Percentiles rank a stretch among this genome's conserved stretches.
phyloP scores from a whole-genome alignment of 2,888 invertebrate genomes.

The Nysson spinosus region DNA sequence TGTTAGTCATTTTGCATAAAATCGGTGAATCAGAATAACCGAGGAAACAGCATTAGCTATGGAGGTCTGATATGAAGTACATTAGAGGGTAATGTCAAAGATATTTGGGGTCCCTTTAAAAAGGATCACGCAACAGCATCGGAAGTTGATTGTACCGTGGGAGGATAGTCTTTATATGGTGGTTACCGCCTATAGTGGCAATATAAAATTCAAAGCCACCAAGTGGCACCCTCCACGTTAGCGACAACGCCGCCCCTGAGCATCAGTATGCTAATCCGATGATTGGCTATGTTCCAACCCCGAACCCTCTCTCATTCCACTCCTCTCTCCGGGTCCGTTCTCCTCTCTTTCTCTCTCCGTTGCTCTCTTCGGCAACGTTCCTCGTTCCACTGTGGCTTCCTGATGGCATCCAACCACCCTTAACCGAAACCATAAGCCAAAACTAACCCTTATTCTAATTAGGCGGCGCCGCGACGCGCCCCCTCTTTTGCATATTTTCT shows the following conservation, averaged over 20 bases:
- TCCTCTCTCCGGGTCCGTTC: slow-evolving; percentile 23
- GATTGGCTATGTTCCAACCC: slow-evolving; percentile 77
- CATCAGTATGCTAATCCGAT: slow-evolving; percentile 78
- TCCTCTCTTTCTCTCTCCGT: slow-evolving; percentile 32
- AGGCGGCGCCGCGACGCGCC: slow-evolving; percentile 65
- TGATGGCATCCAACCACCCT: slow-evolving; percentile 69
- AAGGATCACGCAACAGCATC: no score
- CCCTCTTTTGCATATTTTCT: slow-evolving; percentile 74
- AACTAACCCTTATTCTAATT: slow-evolving; percentile 77
- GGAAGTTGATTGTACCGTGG: slow-evolving; percentile 22
- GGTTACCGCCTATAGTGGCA: slow-evolving; percentile 57
- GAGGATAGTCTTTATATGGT: slow-evolving; percentile 55
- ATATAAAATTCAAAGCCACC: slow-evolving; percentile 73
- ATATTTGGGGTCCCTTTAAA: no score
- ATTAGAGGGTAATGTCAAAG: neutral
- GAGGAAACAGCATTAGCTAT: no score
- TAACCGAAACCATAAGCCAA: slow-evolving; percentile 76
- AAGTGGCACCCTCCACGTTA: slow-evolving; percentile 74
- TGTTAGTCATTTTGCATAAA: no score
- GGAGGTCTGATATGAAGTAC: neutral
- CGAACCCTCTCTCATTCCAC: slow-evolving; percentile 47
- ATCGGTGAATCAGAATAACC: no score
- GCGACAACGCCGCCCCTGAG: slow-evolving; percentile 75
- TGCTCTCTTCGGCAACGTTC: slow-evolving; percentile 42
- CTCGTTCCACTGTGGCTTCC: slow-evolving; percentile 60